Percentiles rank a stretch among this genome's conserved stretches.
phyloP scores from a whole-genome alignment of 2,113 vertebrate genomes.

The Mohoua ochrocephala region DNA sequence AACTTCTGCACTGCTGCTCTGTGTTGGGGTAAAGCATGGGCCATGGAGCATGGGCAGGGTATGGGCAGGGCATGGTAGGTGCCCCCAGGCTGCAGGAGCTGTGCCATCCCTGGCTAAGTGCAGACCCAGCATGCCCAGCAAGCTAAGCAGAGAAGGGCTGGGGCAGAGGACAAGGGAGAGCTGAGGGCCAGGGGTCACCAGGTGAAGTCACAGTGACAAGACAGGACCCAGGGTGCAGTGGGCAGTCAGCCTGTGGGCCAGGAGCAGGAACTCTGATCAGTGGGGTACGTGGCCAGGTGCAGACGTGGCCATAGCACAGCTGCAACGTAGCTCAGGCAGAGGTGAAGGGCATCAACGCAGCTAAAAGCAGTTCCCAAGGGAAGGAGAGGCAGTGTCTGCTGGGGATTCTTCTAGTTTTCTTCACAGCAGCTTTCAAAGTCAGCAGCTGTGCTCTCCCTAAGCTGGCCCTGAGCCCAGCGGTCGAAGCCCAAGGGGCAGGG shows the following conservation, averaged over 20 bases:
- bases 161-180: background rate
- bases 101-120: background rate
- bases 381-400: background rate
- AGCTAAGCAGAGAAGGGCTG: background rate
- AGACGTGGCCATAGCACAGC: background rate
- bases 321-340: background rate
- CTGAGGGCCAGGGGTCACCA: background rate
- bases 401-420: background rate
- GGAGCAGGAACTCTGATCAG: background rate
- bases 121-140: background rate
- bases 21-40: background rate
- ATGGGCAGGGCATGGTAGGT: background rate
- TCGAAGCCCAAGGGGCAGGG: background rate
- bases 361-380: background rate
- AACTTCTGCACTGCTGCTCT: background rate
- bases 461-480: background rate
- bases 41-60: too few relatives aligned
- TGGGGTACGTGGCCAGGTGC: rapidly evolving
- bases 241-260: background rate
- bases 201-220: rapidly evolving
- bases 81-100: background rate
- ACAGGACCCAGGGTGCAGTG: background rate
- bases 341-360: rapidly evolving
- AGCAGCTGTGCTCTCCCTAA: background rate
- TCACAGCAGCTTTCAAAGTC: background rate